phyloP scores from a whole-genome alignment of 2,888 invertebrate species.

The Nomada ferruginata region DNA sequence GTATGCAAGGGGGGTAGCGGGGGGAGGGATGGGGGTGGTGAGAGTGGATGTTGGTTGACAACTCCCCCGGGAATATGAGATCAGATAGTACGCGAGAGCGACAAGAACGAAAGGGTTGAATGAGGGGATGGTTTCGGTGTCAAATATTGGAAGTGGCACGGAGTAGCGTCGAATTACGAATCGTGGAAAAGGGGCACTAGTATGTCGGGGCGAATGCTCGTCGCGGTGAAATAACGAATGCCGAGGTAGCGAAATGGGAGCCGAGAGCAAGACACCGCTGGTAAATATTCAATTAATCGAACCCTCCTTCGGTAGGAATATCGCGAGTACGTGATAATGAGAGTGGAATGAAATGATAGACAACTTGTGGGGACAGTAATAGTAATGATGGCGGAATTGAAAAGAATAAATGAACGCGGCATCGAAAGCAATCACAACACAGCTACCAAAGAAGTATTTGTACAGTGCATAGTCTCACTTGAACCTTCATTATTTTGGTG shows the following conservation, averaged over 20 bases:
- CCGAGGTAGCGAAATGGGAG: not conserved
- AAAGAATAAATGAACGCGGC: not conserved
- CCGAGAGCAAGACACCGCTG: not conserved
- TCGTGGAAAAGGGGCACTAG: constrained; percentile 7
- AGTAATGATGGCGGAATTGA: no score
- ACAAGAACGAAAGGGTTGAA: constrained; percentile 40
- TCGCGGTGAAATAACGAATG: constrained; percentile 14
- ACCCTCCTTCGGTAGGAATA: not conserved
- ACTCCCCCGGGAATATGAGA: constrained; percentile 57
- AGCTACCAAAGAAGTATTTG: no score
- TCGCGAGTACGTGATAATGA: no score
- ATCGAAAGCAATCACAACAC: no score
- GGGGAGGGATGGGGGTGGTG: not conserved
- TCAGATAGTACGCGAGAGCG: constrained; percentile 35
- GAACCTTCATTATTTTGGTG: no score
- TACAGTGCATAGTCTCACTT: no score
- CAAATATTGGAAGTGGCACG: constrained; percentile 50
- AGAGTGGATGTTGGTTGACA: constrained; percentile 29
- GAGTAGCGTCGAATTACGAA: constrained; percentile 53
- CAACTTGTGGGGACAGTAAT: not conserved
- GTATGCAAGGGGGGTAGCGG: constrained; percentile 5
- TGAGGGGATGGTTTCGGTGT: constrained; percentile 52
- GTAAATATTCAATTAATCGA: constrained; percentile 10
- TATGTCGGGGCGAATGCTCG: constrained; percentile 15
- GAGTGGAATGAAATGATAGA: not conserved